Evolutionary conservation across 2,113 vertebrate genomes (phyloP).

Genomic region (Passerina amoena): DNA sequence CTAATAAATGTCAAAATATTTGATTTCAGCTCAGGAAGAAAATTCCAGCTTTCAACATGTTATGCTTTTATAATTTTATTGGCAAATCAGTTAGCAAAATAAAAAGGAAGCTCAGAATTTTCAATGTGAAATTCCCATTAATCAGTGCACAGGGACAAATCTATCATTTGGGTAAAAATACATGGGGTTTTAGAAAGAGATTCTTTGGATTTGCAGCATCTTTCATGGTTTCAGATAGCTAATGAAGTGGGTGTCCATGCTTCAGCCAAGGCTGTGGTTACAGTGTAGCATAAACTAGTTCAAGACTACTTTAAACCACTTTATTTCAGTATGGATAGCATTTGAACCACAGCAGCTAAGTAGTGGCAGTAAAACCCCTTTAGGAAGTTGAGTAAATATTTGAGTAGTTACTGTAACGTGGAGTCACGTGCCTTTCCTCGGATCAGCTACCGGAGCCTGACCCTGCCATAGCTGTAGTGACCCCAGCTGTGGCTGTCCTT

Average conservation of each 20-base stretch:
- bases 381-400: constrained; percentile 29
- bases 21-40: constrained; percentile 47
- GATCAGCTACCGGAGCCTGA: not conserved
- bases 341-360: not conserved
- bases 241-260: not conserved
- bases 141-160: not conserved
- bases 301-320: not conserved
- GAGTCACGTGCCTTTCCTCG: not conserved
- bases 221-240: not conserved
- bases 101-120: not conserved
- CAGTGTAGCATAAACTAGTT: not conserved
- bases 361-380: not conserved
- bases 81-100: constrained; percentile 41
- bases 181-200: not conserved
- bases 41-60: constrained; percentile 58
- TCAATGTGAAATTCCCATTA: constrained; percentile 7
- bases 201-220: not conserved
- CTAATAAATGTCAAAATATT: constrained; percentile 68
- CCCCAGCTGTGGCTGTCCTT: not conserved
- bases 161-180: not conserved
- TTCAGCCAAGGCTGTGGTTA: not conserved
- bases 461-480: not conserved
- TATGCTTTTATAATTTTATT: constrained; percentile 36
- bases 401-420: not conserved
- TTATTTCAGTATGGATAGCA: not conserved